Conservation (phyloP, 2,797 vertebrate species). For the Manis javanica region DNA sequence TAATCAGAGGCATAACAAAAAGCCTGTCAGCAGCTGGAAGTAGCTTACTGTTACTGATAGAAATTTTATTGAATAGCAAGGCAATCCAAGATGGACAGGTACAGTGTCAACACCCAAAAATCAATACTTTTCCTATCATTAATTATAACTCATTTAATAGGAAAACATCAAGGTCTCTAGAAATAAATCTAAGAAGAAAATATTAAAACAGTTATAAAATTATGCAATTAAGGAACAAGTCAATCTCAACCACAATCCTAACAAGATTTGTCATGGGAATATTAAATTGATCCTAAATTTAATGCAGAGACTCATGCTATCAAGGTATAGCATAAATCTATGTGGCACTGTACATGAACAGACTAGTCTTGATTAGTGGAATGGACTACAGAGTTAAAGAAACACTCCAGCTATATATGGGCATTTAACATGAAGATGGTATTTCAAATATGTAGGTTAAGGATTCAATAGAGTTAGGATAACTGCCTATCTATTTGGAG, state of each 20-base stretch:
- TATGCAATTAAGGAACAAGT: not conserved
- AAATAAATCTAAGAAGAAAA: not conserved
- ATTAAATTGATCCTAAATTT: not conserved
- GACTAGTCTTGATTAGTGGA: not conserved
- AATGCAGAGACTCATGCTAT: not conserved
- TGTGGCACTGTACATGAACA: fast-evolving
- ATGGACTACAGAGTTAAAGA: not conserved
- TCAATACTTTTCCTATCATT: not conserved
- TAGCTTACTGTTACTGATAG: not conserved
- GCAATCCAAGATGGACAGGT: not conserved
- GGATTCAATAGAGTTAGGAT: not conserved
- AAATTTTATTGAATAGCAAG: not conserved
- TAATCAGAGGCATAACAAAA: not conserved
- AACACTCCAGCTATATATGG: no score
- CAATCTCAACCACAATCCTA: not conserved
- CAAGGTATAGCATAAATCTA: not conserved
- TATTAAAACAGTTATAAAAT: not conserved
- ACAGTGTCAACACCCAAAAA: not conserved
- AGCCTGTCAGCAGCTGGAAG: not conserved
- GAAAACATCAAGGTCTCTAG: not conserved
- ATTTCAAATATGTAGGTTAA: not conserved
- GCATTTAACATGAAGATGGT: not conserved
- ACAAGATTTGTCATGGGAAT: not conserved
- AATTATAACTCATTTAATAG: not conserved
- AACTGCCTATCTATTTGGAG: not conserved